These are phyloP conservation scores for Todus mexicanus DNA, from an alignment of 2,797 vertebrate genomes.

Conservation along the genomic window DNA sequence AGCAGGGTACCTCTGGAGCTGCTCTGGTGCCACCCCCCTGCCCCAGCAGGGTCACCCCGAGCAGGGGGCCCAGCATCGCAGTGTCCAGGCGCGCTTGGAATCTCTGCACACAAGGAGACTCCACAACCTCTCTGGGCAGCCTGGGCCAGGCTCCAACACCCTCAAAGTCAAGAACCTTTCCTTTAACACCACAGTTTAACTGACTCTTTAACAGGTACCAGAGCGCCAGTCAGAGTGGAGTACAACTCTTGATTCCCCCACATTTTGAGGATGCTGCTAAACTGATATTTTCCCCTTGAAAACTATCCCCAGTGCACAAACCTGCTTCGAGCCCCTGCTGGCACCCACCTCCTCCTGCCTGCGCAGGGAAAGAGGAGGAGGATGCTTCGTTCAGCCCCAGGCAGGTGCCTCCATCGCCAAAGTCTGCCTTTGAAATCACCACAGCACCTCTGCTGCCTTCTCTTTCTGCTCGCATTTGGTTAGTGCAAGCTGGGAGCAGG, in stretches of 20 bases:
- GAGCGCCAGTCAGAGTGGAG: fast-evolving
- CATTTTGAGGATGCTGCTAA: not conserved
- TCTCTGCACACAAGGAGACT: not conserved
- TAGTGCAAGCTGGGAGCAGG: not conserved
- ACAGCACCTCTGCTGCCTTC: not conserved
- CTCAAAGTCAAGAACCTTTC: not conserved
- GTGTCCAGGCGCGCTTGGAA: no score
- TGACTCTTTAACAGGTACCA: not conserved
- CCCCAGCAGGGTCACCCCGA: not conserved
- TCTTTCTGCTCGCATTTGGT: not conserved
- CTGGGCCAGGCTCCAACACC: not conserved
- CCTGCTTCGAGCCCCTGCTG: not conserved
- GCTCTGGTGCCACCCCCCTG: not conserved
- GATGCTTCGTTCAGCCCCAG: not conserved
- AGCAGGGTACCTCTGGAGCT: not conserved
- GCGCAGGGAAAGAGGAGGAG: not conserved
- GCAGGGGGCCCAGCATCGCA: not conserved
- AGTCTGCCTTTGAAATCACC: not conserved
- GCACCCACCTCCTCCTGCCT: not conserved
- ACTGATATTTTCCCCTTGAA: not conserved
- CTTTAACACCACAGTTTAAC: not conserved
- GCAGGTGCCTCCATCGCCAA: not conserved
- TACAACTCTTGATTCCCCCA: not conserved
- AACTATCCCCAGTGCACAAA: not conserved
- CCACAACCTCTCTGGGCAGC: not conserved